phyloP scores from a whole-genome alignment of 2,113 vertebrate genomes.

The Sebastes fasciatus region DNA sequence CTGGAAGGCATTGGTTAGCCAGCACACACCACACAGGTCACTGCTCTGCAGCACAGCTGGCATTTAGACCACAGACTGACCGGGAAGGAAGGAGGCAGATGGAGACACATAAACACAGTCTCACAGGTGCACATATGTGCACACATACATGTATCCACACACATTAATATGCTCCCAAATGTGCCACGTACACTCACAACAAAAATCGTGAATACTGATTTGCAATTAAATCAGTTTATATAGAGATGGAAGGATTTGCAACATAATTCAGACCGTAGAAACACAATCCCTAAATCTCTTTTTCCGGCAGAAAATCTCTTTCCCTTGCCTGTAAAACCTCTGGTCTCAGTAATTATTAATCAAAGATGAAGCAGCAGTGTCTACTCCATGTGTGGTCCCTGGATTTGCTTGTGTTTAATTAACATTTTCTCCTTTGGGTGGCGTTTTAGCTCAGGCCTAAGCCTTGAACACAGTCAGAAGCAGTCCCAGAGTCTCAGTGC shows the following conservation, averaged over 20 bases:
- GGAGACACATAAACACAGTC: background rate
- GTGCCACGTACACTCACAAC: background rate
- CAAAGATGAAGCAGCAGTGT: constrained; percentile 14
- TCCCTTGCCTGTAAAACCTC: background rate
- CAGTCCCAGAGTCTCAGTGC: constrained; percentile 25
- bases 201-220: background rate
- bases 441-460: constrained; percentile 50
- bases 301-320: constrained; percentile 2
- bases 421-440: constrained; percentile 60
- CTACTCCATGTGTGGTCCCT: constrained; percentile 29
- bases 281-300: constrained; percentile 1
- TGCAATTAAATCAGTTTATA: background rate
- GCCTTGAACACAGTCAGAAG: constrained; percentile 39
- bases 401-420: constrained; percentile 51
- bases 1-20: constrained; percentile 12
- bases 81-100: constrained; percentile 21
- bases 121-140: background rate
- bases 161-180: background rate
- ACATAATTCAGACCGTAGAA: background rate
- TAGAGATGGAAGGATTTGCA: background rate
- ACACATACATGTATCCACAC: background rate
- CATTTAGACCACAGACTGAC: constrained; percentile 42
- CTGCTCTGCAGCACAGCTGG: constrained; percentile 48
- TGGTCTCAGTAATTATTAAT: constrained; percentile 12
- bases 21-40: constrained; percentile 45